A percentile compares a stretch with the other conserved stretches of the same genome.
These are phyloP conservation scores for Ophion slaviceki DNA, from an alignment of 2,888 invertebrate genomes.

Conservation along the genomic window DNA sequence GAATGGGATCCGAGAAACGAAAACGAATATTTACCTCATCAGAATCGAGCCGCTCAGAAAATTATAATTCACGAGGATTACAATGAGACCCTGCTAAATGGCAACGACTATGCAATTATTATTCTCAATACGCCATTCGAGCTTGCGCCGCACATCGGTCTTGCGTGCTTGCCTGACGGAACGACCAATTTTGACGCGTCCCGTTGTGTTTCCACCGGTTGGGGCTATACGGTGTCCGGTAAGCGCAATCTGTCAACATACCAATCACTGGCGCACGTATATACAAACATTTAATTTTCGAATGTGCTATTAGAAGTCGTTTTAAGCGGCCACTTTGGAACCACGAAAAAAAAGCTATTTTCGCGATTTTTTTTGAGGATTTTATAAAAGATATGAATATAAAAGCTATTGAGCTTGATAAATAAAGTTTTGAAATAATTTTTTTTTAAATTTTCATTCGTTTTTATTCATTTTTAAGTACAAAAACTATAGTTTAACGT, in stretches of 20 bases:
- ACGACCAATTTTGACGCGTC: not conserved
- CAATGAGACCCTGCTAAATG: fast-evolving
- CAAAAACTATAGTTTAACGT: no score
- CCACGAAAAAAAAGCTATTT: no score
- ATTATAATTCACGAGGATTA: not conserved
- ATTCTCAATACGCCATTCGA: not conserved
- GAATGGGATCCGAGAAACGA: not conserved
- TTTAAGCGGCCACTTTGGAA: no score
- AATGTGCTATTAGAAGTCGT: not conserved
- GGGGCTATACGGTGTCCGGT: not conserved
- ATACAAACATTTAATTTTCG: not conserved
- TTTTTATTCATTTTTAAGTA: no score
- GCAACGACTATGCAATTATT: not conserved
- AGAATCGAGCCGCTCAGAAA: not conserved
- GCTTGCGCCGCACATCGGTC: not conserved
- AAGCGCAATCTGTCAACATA: not conserved
- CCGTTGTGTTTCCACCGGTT: not conserved
- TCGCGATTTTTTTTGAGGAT: no score
- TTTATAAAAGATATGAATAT: fast-evolving
- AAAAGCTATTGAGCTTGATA: no score
- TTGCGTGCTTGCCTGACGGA: not conserved
- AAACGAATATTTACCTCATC: not conserved
- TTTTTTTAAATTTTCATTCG: no score
- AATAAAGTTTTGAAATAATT: no score
- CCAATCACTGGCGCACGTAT: no score